phyloP scores from a whole-genome alignment of 2,113 vertebrate genomes.

The Okapia johnstoni region DNA sequence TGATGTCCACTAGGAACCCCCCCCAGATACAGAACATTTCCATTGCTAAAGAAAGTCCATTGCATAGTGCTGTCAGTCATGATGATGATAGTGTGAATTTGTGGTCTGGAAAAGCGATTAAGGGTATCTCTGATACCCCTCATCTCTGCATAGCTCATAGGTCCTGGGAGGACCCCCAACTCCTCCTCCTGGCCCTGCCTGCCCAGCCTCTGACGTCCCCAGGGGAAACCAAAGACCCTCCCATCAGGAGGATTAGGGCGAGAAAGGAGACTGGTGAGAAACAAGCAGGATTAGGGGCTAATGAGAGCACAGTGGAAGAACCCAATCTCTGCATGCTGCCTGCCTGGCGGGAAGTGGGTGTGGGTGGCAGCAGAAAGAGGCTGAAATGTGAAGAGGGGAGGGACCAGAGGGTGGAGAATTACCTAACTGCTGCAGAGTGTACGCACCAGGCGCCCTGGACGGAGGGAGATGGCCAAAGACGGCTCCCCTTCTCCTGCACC shows the following conservation, averaged over 20 bases:
- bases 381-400: conserved; percentile 49
- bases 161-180: background rate
- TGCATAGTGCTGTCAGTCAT: accelerated
- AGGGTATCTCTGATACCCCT: background rate
- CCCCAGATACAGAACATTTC: background rate
- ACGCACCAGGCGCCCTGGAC: background rate
- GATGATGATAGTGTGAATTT: too few relatives aligned
- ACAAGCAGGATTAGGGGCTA: conserved; percentile 41
- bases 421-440: conserved; percentile 14
- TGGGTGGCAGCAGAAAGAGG: background rate
- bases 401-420: background rate
- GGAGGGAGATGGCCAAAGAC: background rate
- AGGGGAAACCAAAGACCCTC: background rate
- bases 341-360: background rate
- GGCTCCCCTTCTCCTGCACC: background rate
- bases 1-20: background rate
- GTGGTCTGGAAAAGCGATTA: background rate
- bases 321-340: background rate
- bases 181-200: background rate
- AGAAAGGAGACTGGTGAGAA: conserved; percentile 63
- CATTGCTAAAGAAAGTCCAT: background rate
- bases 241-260: background rate
- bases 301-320: conserved; percentile 5
- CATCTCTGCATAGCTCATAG: background rate
- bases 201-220: background rate